Conservation (phyloP, 1,140 invertebrate species). For the Globodera rostochiensis region DNA sequence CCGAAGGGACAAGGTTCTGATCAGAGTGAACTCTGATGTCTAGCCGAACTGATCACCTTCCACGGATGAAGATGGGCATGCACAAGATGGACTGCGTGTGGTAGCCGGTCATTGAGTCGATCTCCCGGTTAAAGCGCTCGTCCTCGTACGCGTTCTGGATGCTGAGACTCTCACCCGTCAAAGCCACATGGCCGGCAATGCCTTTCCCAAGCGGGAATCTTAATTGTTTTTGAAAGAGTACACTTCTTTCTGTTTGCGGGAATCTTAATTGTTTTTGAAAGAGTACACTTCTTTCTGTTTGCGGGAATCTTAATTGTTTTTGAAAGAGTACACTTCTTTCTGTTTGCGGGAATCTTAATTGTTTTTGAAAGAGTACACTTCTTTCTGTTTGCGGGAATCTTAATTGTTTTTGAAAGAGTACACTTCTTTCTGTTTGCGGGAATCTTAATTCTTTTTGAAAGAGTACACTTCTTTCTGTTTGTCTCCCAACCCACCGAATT, state of each 20-base stretch:
- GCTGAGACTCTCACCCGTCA: slow-evolving; percentile 84
- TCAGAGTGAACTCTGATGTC: too few relatives aligned
- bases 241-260: slow-evolving; percentile 68
- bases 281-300: background rate
- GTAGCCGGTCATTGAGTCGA: slow-evolving; percentile 79
- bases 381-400: slow-evolving; percentile 88
- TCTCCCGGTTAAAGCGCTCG: slow-evolving; percentile 81
- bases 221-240: slow-evolving; percentile 16
- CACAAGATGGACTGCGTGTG: slow-evolving; percentile 78
- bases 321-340: background rate
- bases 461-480: background rate
- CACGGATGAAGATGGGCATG: slow-evolving; percentile 80
- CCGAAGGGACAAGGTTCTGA: background rate
- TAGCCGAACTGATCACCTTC: slow-evolving; percentile 19
- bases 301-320: slow-evolving; percentile 76
- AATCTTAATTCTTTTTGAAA: slow-evolving; percentile 71
- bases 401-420: slow-evolving; percentile 16
- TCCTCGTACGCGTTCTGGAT: slow-evolving; percentile 82
- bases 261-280: slow-evolving; percentile 71
- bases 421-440: slow-evolving; percentile 75
- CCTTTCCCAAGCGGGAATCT: slow-evolving; percentile 93
- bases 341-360: slow-evolving; percentile 81
- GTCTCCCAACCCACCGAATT: slow-evolving; percentile 23
- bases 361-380: background rate
- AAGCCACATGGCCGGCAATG: slow-evolving; percentile 88